Conservation (phyloP, 2,888 invertebrate species). For the Trissoscelio sp. region DNA sequence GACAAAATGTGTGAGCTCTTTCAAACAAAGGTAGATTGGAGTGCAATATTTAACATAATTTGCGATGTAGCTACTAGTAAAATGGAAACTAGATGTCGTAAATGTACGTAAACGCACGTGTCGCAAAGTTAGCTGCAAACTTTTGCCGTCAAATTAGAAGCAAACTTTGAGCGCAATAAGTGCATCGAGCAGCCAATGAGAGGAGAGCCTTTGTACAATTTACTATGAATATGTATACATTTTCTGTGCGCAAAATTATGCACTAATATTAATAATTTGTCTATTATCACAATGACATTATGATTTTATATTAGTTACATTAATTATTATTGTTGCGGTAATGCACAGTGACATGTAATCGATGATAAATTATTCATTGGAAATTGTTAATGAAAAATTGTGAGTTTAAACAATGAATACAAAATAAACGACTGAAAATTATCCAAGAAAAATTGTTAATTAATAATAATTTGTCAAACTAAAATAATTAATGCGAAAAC, state of each 20-base stretch:
- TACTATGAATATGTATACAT: slow-evolving; percentile 36
- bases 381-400: too few relatives aligned
- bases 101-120: slow-evolving; percentile 64
- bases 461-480: too few relatives aligned
- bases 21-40: slow-evolving; percentile 24
- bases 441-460: too few relatives aligned
- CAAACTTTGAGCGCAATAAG: slow-evolving; percentile 52
- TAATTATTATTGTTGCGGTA: too few relatives aligned
- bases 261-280: slow-evolving; percentile 11
- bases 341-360: too few relatives aligned
- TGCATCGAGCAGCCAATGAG: slow-evolving; percentile 54
- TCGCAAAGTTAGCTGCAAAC: slow-evolving; percentile 56
- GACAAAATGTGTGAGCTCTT: slow-evolving; percentile 7
- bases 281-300: not conserved
- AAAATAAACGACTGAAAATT: too few relatives aligned
- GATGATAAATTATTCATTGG: too few relatives aligned
- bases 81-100: slow-evolving; percentile 49
- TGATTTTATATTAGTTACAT: too few relatives aligned
- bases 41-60: slow-evolving; percentile 48
- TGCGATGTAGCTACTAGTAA: slow-evolving; percentile 38
- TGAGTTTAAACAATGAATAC: too few relatives aligned
- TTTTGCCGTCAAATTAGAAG: slow-evolving; percentile 64
- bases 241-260: slow-evolving; percentile 15
- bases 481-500: too few relatives aligned
- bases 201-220: slow-evolving; percentile 41